Conservation (phyloP, 2,797 vertebrate species). For the Notamacropus eugenii region DNA sequence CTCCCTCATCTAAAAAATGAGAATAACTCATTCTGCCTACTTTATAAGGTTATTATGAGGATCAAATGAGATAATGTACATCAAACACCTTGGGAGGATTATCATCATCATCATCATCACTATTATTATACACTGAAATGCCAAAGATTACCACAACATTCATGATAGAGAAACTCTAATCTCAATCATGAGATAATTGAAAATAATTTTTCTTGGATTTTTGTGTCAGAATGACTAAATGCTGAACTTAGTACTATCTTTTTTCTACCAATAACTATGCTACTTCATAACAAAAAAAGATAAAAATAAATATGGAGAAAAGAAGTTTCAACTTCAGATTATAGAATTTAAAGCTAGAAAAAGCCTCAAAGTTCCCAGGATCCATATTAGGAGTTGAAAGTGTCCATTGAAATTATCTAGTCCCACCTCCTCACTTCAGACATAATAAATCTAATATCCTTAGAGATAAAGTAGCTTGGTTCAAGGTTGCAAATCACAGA, state of each 20-base stretch:
- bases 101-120: background rate
- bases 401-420: background rate
- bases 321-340: background rate
- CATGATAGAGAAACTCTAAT: background rate
- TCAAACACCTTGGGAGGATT: background rate
- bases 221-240: constrained; percentile 8
- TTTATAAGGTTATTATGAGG: background rate
- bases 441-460: background rate
- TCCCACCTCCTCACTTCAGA: background rate
- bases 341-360: background rate
- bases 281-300: background rate
- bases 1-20: background rate
- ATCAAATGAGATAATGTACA: background rate
- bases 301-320: background rate
- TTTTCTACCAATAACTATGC: background rate
- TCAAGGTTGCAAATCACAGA: background rate
- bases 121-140: background rate
- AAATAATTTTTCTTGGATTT: background rate
- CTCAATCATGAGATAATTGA: background rate
- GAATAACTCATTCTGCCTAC: background rate
- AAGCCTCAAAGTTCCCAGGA: background rate
- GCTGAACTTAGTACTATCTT: background rate
- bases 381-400: background rate
- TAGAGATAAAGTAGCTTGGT: background rate
- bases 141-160: background rate